Evolutionary conservation across 23 tunicate species (phyloP).

Genomic region (Halocynthia roretzi): DNA sequence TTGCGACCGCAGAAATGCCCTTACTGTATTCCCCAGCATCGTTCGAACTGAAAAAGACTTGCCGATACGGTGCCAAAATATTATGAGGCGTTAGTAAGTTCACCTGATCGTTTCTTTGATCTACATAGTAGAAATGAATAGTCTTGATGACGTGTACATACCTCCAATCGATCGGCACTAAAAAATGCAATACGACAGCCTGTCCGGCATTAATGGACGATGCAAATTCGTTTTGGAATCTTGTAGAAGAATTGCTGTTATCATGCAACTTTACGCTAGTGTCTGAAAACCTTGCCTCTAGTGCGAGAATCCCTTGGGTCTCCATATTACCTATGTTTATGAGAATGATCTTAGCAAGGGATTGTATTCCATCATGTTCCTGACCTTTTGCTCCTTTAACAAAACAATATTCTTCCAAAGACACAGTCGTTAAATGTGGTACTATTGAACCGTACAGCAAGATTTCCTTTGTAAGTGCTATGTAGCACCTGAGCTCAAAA

Average conservation of each 20-base stretch:
- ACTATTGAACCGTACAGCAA: conserved; percentile 4
- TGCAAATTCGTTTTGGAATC: conserved; percentile 9
- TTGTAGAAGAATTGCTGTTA: not conserved
- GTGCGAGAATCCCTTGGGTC: conserved; percentile 11
- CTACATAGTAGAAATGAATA: conserved; percentile 31
- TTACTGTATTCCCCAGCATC: conserved; percentile 8
- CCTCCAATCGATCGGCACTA: conserved; percentile 53
- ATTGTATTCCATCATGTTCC: conserved; percentile 9
- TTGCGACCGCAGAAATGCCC: not conserved
- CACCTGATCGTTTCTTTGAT: conserved; percentile 7
- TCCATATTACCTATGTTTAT: not conserved
- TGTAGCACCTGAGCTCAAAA: conserved; percentile 1
- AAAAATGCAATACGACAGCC: conserved; percentile 1
- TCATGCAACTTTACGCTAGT: not conserved
- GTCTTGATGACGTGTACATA: conserved; percentile 41
- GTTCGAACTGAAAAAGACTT: conserved; percentile 6
- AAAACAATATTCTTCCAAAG: conserved; percentile 8
- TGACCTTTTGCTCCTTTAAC: not conserved
- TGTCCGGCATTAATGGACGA: not conserved
- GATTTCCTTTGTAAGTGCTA: not conserved
- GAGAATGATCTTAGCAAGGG: not conserved
- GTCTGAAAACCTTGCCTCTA: conserved; percentile 4
- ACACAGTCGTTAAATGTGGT: conserved; percentile 1
- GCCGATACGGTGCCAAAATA: not conserved
- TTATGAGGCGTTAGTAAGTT: not conserved